phyloP scores from a whole-genome alignment of 2,888 invertebrate genomes.

The Atherix ibis region DNA sequence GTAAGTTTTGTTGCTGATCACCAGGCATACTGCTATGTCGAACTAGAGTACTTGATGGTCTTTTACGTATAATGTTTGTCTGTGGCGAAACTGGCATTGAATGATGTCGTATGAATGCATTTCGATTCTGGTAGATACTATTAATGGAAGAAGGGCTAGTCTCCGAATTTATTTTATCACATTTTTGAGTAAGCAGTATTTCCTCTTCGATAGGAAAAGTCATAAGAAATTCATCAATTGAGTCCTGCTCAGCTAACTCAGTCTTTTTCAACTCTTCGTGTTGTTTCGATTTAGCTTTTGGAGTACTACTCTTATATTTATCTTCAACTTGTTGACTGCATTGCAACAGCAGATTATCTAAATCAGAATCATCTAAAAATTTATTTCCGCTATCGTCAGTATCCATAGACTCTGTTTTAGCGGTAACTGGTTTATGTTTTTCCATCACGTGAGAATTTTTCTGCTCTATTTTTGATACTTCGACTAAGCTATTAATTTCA shows the following conservation, averaged over 20 bases:
- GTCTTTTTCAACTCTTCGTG: neutral
- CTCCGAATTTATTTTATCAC: neutral
- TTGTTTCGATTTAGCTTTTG: neutral
- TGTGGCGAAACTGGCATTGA: conserved; percentile 4
- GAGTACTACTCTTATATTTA: conserved; percentile 1
- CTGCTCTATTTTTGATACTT: neutral
- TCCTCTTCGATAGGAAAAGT: conserved; percentile 4
- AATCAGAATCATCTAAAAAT: conserved; percentile 7
- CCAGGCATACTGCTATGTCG: conserved; percentile 5
- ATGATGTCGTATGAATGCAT: conserved; percentile 4
- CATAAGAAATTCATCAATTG: conserved; percentile 5
- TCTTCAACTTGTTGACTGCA: conserved; percentile 8
- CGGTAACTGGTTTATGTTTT: neutral
- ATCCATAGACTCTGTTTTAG: neutral
- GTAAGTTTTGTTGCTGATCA: neutral
- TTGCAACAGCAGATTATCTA: conserved; percentile 6
- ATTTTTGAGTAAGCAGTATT: neutral
- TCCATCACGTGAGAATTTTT: neutral
- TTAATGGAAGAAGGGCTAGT: neutral
- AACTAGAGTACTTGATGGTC: neutral
- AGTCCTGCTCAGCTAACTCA: conserved; percentile 1
- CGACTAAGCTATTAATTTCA: conserved; percentile 6
- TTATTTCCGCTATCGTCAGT: neutral
- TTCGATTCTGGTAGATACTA: neutral
- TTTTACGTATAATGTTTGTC: neutral